Evolutionary conservation across 2,797 vertebrate species (phyloP).

Genomic region (Malurus splendens): DNA sequence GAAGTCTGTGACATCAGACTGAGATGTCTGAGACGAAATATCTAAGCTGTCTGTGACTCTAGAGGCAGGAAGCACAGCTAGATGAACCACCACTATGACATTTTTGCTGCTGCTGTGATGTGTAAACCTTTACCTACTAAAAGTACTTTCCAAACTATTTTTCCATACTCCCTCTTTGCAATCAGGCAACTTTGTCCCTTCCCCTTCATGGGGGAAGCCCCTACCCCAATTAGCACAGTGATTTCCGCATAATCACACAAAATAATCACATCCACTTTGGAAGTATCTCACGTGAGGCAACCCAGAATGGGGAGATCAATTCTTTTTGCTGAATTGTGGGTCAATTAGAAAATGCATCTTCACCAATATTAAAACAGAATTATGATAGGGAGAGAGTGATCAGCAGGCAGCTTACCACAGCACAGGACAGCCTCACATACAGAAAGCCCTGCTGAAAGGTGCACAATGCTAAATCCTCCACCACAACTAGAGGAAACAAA

Average conservation of each 20-base stretch:
- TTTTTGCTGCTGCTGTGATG: not conserved
- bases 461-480: not conserved
- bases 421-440: rapidly evolving
- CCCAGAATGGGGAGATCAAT: not conserved
- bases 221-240: not conserved
- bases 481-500: not conserved
- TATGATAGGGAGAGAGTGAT: not conserved
- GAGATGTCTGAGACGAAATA: not conserved
- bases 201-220: not conserved
- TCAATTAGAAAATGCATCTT: not conserved
- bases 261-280: not conserved
- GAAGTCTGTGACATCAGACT: not conserved
- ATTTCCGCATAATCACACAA: not conserved
- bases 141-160: not conserved
- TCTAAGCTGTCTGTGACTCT: not conserved
- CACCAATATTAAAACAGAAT: not conserved
- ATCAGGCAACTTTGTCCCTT: not conserved
- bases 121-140: not conserved
- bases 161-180: not conserved
- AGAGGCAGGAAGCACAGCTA: not conserved
- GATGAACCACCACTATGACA: not conserved
- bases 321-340: not conserved
- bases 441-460: not conserved
- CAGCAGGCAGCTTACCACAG: not conserved
- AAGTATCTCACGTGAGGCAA: not conserved